A percentile compares a stretch with the other conserved stretches of the same genome.
These are phyloP conservation scores for Schizaphis graminum DNA, from an alignment of 2,888 invertebrate genomes.

Conservation along the genomic window DNA sequence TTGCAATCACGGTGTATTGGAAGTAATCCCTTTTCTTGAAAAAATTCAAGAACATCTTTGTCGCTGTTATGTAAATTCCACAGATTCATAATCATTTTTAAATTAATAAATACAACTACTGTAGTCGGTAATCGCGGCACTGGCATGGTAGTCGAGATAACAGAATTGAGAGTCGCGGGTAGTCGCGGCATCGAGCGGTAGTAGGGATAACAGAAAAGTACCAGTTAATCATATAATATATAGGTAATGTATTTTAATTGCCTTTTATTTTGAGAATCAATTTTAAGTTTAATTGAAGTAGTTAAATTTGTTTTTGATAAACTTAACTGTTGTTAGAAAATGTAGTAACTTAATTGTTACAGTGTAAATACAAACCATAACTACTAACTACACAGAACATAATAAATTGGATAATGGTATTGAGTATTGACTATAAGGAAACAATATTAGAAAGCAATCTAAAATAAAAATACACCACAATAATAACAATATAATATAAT, in stretches of 20 bases:
- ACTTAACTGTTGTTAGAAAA: not conserved
- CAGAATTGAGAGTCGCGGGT: too few relatives aligned
- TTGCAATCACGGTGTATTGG: too few relatives aligned
- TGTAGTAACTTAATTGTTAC: not conserved
- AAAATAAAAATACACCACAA: not conserved
- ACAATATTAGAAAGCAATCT: not conserved
- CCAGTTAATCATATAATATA: not conserved
- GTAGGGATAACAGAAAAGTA: too few relatives aligned
- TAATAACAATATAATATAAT: not conserved
- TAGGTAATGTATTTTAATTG: not conserved
- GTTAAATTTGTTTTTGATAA: not conserved
- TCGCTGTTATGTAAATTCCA: too few relatives aligned
- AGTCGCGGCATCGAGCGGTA: too few relatives aligned
- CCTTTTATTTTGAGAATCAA: not conserved
- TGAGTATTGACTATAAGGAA: not conserved
- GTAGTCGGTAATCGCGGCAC: too few relatives aligned
- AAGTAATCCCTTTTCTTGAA: too few relatives aligned
- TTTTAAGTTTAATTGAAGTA: not conserved
- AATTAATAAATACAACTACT: too few relatives aligned
- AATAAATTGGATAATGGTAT: not conserved
- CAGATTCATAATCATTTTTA: too few relatives aligned
- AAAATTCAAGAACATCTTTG: too few relatives aligned
- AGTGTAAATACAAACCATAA: not conserved
- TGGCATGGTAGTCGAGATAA: too few relatives aligned
- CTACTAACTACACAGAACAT: not conserved